Evolutionary conservation across 2,113 vertebrate species (phyloP).

Genomic region (Calidris pygmaea): DNA sequence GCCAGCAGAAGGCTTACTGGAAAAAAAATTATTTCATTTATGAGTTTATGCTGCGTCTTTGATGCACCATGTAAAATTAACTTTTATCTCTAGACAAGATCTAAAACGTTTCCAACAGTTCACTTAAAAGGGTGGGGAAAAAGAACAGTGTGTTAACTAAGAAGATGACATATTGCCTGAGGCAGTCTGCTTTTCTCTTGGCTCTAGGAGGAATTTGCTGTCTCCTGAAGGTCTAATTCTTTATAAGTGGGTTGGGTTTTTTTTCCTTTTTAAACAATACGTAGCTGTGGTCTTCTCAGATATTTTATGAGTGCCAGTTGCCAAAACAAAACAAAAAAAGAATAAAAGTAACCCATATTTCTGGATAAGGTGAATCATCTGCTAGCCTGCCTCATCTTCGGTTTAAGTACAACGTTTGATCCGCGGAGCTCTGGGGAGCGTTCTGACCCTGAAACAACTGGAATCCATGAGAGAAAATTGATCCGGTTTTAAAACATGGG

Average conservation of each 20-base stretch:
- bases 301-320: conserved; percentile 30
- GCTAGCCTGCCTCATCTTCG: conserved; percentile 10
- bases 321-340: conserved; percentile 12
- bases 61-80: conserved; percentile 56
- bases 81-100: conserved; percentile 60
- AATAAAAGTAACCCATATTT: conserved; percentile 10
- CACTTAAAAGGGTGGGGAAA: conserved; percentile 46
- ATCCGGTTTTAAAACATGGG: not conserved
- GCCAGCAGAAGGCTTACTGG: not conserved
- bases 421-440: conserved; percentile 29
- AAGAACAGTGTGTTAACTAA: conserved; percentile 56
- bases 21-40: conserved; percentile 11
- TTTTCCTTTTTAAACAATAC: not conserved
- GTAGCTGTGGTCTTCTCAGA: not conserved
- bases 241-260: not conserved
- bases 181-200: conserved; percentile 35
- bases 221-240: conserved; percentile 39
- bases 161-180: conserved; percentile 52
- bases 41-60: not conserved
- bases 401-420: conserved; percentile 45
- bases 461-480: conserved; percentile 64
- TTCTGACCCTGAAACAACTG: conserved; percentile 57
- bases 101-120: conserved; percentile 50
- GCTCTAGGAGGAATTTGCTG: conserved; percentile 17
- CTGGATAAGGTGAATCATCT: conserved; percentile 27